A percentile compares a stretch with the other conserved stretches of the same genome.
These are phyloP conservation scores for Mastomys natalensis DNA, from an alignment of 2,113 vertebrate genomes.

Conservation along the genomic window DNA sequence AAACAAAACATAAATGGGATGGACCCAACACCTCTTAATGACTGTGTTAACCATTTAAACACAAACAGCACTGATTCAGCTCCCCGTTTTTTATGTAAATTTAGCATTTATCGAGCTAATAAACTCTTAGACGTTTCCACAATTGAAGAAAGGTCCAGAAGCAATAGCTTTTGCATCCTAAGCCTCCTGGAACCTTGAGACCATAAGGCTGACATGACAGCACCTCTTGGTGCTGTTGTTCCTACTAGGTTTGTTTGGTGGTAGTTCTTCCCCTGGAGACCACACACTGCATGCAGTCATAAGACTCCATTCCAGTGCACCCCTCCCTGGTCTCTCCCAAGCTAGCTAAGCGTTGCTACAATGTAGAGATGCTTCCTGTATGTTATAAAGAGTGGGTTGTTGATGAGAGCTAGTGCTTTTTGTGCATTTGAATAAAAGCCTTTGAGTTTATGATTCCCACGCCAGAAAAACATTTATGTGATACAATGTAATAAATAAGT, in stretches of 20 bases:
- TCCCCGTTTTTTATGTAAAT: background rate
- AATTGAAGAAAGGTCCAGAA: background rate
- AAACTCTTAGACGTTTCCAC: background rate
- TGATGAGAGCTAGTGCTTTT: background rate
- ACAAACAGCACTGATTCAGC: background rate
- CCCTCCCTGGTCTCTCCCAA: background rate
- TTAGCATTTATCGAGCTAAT: background rate
- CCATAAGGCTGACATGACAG: fast-evolving
- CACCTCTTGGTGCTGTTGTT: background rate
- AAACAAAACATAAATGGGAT: background rate
- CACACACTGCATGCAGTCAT: background rate
- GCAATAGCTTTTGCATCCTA: background rate
- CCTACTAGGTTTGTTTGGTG: background rate
- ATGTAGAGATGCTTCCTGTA: background rate
- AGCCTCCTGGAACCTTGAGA: background rate
- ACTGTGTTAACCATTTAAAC: background rate
- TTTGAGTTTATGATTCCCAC: background rate
- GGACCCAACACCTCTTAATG: background rate
- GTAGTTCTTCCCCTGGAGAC: background rate
- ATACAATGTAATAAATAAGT: background rate
- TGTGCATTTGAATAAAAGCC: background rate
- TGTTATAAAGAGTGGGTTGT: fast-evolving
- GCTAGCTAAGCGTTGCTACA: background rate
- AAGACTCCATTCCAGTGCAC: fast-evolving
- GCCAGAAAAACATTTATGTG: background rate